phyloP scores from a whole-genome alignment of 1,140 invertebrate genomes.

The Cydia splendana region DNA sequence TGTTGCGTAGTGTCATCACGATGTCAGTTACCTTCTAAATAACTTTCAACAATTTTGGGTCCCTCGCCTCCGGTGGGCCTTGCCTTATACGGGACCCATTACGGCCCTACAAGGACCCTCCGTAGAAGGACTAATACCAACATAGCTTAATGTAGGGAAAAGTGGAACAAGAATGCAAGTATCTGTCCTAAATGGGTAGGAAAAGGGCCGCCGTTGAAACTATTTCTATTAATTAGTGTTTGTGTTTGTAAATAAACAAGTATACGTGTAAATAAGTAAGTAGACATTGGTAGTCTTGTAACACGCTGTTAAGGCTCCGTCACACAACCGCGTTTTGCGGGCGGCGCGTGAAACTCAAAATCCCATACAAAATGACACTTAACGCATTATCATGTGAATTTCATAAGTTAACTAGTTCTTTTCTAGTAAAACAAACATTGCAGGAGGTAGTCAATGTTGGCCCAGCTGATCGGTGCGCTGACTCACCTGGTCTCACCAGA shows the following conservation, averaged over 20 bases:
- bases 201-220: background rate
- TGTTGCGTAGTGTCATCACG: background rate
- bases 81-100: background rate
- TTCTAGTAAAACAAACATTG: background rate
- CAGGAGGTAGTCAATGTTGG: background rate
- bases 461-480: background rate
- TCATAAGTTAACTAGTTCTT: background rate
- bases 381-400: background rate
- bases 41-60: background rate
- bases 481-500: background rate
- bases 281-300: no score
- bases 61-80: background rate
- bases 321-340: no score
- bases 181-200: background rate
- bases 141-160: background rate
- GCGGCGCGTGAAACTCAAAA: no score
- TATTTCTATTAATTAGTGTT: background rate
- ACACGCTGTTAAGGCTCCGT: no score
- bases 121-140: background rate
- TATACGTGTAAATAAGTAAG: no score
- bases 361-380: no score
- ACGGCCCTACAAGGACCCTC: background rate
- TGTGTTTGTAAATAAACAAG: background rate
- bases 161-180: background rate
- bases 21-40: constrained; percentile 8